A percentile compares a stretch with the other conserved stretches of the same genome.
phyloP scores from a whole-genome alignment of 1,140 invertebrate genomes.

The Drosophila asahinai region DNA sequence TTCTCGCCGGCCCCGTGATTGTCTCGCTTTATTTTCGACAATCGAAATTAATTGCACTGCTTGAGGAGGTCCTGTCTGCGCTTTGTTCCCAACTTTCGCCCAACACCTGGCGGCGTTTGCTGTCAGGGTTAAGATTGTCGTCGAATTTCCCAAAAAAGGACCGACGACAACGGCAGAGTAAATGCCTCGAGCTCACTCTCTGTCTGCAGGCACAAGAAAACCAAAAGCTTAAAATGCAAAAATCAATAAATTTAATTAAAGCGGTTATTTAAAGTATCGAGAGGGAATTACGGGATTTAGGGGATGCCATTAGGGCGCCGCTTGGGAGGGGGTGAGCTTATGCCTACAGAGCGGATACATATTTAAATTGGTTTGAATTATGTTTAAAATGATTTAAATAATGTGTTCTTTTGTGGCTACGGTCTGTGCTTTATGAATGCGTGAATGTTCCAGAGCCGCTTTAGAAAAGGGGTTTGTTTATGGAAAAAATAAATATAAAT shows the following conservation, averaged over 20 bases:
- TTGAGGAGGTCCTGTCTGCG: slow-evolving; percentile 44
- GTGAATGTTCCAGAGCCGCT: not conserved
- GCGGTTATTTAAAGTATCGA: slow-evolving; percentile 46
- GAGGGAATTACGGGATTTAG: slow-evolving; percentile 26
- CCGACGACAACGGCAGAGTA: not conserved
- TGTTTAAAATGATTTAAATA: slow-evolving; percentile 36
- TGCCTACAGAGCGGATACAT: slow-evolving; percentile 17
- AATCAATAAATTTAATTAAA: slow-evolving; percentile 62
- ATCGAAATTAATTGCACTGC: slow-evolving; percentile 67
- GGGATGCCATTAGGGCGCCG: slow-evolving; percentile 20
- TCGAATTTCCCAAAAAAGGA: slow-evolving; percentile 15
- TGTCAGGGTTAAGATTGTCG: slow-evolving; percentile 31
- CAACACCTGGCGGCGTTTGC: slow-evolving; percentile 44
- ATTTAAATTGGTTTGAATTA: slow-evolving; percentile 33
- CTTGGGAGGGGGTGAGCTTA: not conserved
- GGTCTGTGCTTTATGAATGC: not conserved
- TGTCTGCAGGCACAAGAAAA: slow-evolving; percentile 23
- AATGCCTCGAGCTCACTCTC: slow-evolving; percentile 7
- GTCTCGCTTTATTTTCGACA: slow-evolving; percentile 62
- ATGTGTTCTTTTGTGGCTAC: slow-evolving; percentile 14
- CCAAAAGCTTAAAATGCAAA: slow-evolving; percentile 50
- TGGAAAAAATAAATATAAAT: not conserved
- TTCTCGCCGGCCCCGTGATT: slow-evolving; percentile 35
- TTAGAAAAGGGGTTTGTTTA: not conserved
- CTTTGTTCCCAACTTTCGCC: slow-evolving; percentile 37